Base-by-base conservation (phyloP, 2,113 vertebrate genomes). In the Aix galericulata region DNA sequence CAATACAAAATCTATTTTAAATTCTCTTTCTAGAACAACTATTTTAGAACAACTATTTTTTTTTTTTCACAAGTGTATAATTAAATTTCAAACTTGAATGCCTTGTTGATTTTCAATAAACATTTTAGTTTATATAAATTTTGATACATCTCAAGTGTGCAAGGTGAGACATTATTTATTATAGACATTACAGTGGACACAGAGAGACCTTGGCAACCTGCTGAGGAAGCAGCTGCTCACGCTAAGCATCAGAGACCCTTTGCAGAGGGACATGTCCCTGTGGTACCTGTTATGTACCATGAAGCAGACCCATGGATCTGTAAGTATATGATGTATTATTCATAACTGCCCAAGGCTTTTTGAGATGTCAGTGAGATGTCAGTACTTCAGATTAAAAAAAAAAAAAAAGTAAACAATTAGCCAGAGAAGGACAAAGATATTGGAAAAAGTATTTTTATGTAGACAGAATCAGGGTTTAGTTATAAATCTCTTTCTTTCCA, bases 1-100 rank as follows among this genome's bases (percentile, higher is more conserved):
- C 88, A 79, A 93, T 17, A 69, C n/a, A 76, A 91, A 86, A 92
- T 76, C 18, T 52, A 34, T 82, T 91, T 87, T 58, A 87, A 74
- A 66, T 58, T 46, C 42, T 64, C 10, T 44, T 93, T 80, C 63
- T 36, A 89, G 36, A 82, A 68, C 71, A 40, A 40, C 40, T 40
- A 13, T 40, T 40, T 38, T 38, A 9, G 36, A 91, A 86, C 42
- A 86, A 77, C 46, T 15, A 58, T 53, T 53, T 26, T 2, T 12
- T 40, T 38, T 40, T 64, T 0, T 4, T 32, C 22, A 4, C 34
- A 68, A 34, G 17, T 29, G 15, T 58, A 55, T 34, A 86, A 91
- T 87, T 86, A 64, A 32, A 23, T 73, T 66, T 88, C 29, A 66
- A 62, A 82, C 31, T 72, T 76, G 46, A 66, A 71, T 12, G 29